A percentile compares a stretch with the other conserved stretches of the same genome.
These are phyloP conservation scores for Chymomyza costata DNA, from an alignment of 1,140 invertebrate genomes.

Conservation along the genomic window DNA sequence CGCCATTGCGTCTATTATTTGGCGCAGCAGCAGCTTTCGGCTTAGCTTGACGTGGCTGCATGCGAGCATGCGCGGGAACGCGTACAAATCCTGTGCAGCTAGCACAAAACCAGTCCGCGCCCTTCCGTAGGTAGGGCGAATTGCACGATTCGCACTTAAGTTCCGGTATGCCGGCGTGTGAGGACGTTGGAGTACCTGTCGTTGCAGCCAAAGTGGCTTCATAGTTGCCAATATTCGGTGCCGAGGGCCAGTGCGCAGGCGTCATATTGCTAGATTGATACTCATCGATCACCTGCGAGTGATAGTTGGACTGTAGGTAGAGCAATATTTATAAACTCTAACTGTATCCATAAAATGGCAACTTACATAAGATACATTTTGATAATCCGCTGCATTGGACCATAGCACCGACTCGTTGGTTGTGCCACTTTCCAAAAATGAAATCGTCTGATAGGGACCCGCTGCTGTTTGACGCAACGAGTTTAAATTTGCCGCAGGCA, in stretches of 20 bases:
- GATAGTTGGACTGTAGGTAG: conserved; percentile 48
- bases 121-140: conserved; percentile 43
- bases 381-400: conserved; percentile 44
- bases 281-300: conserved; percentile 66
- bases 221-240: conserved; percentile 40
- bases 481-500: conserved; percentile 42
- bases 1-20: conserved; percentile 83
- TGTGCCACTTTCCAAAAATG: conserved; percentile 34
- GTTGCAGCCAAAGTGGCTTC: conserved; percentile 36
- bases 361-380: conserved; percentile 58
- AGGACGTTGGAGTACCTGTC: conserved; percentile 28
- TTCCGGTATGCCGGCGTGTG: conserved; percentile 27
- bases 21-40: conserved; percentile 56
- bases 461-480: conserved; percentile 39
- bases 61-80: conserved; percentile 20
- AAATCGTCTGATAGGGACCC: conserved; percentile 46
- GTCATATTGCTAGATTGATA: conserved; percentile 48
- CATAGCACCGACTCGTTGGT: conserved; percentile 41
- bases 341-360: not conserved
- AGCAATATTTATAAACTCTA: conserved; percentile 3
- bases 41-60: conserved; percentile 56
- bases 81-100: conserved; percentile 30
- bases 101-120: conserved; percentile 41
- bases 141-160: conserved; percentile 56
- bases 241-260: conserved; percentile 43